phyloP scores from a whole-genome alignment of 2,113 vertebrate genomes.

The Benitochromis conjunctus region DNA sequence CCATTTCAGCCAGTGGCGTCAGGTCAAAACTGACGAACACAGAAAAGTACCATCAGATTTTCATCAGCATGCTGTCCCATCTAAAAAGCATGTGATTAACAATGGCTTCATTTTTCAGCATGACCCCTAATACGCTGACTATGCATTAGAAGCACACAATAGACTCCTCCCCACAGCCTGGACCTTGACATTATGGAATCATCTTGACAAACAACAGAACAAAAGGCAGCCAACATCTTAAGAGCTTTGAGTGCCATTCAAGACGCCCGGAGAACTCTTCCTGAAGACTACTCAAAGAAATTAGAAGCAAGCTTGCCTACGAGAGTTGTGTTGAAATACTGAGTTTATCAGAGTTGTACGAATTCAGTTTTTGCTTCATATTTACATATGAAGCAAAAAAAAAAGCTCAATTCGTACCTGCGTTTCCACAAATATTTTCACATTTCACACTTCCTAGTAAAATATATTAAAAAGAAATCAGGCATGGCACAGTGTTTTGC shows the following conservation, averaged over 20 bases:
- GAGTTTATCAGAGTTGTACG: background rate
- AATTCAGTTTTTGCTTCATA: background rate
- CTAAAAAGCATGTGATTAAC: fast-evolving
- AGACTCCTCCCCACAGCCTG: background rate
- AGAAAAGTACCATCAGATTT: background rate
- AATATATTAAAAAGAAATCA: background rate
- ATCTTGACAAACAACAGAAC: too few relatives aligned
- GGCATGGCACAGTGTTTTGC: fast-evolving
- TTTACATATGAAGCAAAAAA: too few relatives aligned
- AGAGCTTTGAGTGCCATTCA: background rate
- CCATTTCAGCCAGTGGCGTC: background rate
- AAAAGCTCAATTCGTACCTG: too few relatives aligned
- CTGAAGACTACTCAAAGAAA: background rate
- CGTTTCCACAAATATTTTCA: too few relatives aligned
- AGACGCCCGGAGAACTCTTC: background rate
- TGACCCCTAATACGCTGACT: background rate
- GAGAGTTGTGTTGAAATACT: background rate
- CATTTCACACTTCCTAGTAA: background rate
- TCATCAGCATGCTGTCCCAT: fast-evolving
- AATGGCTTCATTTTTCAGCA: background rate
- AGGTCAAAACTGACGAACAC: background rate
- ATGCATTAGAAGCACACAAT: background rate
- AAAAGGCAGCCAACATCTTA: background rate
- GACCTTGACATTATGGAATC: background rate
- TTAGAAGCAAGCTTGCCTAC: background rate